Evolutionary conservation across 2,888 invertebrate genomes (phyloP), one percentile per base, ranked within the genome.

Genomic region (Holacanthella duospinosa): DNA sequence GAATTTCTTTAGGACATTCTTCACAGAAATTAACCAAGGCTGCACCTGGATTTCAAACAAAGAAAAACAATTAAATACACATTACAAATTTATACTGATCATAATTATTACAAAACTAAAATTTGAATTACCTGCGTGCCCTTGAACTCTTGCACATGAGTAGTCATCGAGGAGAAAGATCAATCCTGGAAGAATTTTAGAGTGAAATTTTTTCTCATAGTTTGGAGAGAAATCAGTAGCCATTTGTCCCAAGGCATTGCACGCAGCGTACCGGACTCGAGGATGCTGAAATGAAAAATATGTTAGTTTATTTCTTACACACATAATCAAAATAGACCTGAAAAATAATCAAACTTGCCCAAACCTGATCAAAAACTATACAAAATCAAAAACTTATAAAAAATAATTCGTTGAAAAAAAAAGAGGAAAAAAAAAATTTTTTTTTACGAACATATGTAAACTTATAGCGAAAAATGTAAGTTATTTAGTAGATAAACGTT

Each of bases 11-110:
- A 0, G 97, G 95, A 77, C 97, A 97, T 78, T 97, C 97, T 80
- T 99, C 99, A 75, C 94, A 93, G 80, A 99, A 99, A 80, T 99
- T 99, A 1, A 99, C 97, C 68, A 99, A 82, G 57, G 99, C 99
- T 60, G 99, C 97, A 55, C 95, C 89, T 73, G 85, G 4, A 21
- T n/a, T 48, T 48, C 21, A 4, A 48, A n/a, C 6, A 9, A 48
- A 4, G 12, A 4, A n/a, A 48, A 4, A 21, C 12, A 48, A 16
- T 9, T 4, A 21, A 9, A 48, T 48, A 48, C 6, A 48, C 4
- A 16, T 6, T 36, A 9, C 36, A 16, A 9, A 16, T 6, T 6
- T 9, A 36, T 36, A 9, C 36, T 36, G 6, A 16, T 9, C 16
- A 16, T 36, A 36, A 16, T 36, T 36, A 9, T 36, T 9, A 36